phyloP scores from a whole-genome alignment of 2,797 vertebrate species.

The Rhynchonycteris naso region DNA sequence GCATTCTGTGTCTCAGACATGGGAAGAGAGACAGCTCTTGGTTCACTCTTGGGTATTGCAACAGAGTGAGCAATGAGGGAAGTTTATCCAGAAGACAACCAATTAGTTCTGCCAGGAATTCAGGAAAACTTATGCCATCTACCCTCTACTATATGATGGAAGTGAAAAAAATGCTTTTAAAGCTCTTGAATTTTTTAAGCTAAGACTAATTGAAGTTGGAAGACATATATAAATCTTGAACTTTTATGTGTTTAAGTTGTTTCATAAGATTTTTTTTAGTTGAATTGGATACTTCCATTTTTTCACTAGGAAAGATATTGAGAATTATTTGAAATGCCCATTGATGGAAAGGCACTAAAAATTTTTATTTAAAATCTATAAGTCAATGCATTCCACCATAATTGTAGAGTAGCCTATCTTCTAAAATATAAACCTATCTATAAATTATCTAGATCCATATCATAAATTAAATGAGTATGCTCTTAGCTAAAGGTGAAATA shows the following conservation, averaged over 20 bases:
- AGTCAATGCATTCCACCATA: slow-evolving; percentile 48
- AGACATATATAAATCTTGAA: not conserved
- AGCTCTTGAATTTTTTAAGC: slow-evolving; percentile 33
- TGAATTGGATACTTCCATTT: slow-evolving; percentile 27
- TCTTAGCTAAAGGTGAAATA: slow-evolving; percentile 34
- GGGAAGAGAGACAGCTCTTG: not conserved
- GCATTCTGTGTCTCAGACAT: not conserved
- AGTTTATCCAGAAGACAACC: not conserved
- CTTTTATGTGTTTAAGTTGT: not conserved
- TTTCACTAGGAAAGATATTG: slow-evolving; percentile 11
- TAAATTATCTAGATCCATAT: slow-evolving; percentile 55
- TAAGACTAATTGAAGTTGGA: slow-evolving; percentile 36
- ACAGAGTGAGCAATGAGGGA: not conserved
- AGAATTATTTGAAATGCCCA: slow-evolving; percentile 56
- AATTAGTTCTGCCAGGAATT: not conserved
- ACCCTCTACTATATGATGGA: not conserved
- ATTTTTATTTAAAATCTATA: slow-evolving; percentile 56
- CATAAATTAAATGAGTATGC: slow-evolving; percentile 46
- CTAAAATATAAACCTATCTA: slow-evolving; percentile 39
- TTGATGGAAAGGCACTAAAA: not conserved
- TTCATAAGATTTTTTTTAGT: slow-evolving; percentile 14
- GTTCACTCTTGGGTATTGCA: not conserved
- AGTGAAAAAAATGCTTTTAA: not conserved
- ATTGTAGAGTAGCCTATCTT: slow-evolving; percentile 29
- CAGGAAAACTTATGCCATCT: not conserved